Base-by-base conservation (phyloP, 2,113 vertebrate species). In the Aspidoscelis tigris region DNA sequence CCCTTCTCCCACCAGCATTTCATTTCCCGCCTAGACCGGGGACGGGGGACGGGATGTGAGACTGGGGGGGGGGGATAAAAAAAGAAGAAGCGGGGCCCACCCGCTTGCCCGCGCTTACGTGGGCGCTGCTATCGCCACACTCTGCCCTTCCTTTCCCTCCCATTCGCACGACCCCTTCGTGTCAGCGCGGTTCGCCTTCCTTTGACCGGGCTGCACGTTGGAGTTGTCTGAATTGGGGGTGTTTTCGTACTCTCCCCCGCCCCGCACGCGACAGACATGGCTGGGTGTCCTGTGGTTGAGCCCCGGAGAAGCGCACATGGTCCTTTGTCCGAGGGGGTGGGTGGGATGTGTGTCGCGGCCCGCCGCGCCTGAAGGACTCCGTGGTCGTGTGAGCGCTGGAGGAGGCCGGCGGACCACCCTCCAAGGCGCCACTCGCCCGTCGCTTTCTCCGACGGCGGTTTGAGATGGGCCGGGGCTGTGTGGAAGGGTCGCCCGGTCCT, bases 251-350 rank as follows among this genome's bases (percentile, higher is more conserved):
- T 16, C 58, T 61, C 14, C 58, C 47, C 47, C 47, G 5, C 47
- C 47, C 47, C 47, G 47, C 47, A 12, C 58, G 58, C 2, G 18
- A 18, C 18, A 18, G 58, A 11, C 2, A 18, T 39, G 61, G 3
- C 66, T 47, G 66, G 14, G 58, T 24, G 39, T 26, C 41, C 24
- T 61, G 61, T 7, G 75, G 66, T 68, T 53, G 76, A 69, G 76
- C 65, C 44, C 11, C 16, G 33, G 83, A 16, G 47, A 39, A 82
- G 55, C 61, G n/a, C 83, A 85, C 76, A 77, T 80, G 83, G 65
- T 69, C 44, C 70, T 85, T 85, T 85, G 83, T 85, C 79, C 41
- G 50, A 66, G 20, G 73, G 75, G 78, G 22, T 66, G 78, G 39
- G 21, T 53, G 43, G 64, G 12, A 18, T 61, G 58, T 61, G 58